Evolutionary conservation across 2,113 vertebrate species (phyloP).

Genomic region (Callipepla californica): DNA sequence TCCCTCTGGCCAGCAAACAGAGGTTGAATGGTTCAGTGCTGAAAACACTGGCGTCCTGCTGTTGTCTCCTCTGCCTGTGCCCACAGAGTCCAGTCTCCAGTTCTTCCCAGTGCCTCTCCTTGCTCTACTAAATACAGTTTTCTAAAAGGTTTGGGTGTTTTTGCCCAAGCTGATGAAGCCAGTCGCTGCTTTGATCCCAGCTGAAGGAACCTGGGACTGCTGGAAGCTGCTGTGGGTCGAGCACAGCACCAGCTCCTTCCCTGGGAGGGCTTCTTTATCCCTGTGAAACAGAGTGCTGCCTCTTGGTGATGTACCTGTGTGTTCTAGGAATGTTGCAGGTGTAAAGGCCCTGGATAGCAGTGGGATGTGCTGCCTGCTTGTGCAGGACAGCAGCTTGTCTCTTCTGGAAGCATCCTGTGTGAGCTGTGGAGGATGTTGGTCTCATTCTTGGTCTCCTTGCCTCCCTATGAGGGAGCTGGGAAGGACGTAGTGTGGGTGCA

Average conservation of each 20-base stretch:
- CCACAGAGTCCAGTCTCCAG: not conserved
- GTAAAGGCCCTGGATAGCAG: not conserved
- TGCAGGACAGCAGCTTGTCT: not conserved
- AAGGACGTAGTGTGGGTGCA: not conserved
- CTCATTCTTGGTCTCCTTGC: not conserved
- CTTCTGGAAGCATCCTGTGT: not conserved
- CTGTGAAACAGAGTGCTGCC: not conserved
- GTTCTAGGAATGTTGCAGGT: not conserved
- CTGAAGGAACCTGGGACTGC: not conserved
- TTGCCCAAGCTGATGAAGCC: not conserved
- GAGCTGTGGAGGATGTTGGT: not conserved
- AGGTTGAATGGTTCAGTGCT: not conserved
- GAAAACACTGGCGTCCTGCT: not conserved
- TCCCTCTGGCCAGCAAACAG: not conserved
- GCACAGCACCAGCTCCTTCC: not conserved
- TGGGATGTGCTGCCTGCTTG: not conserved
- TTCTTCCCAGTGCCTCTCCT: not conserved
- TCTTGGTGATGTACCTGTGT: fast-evolving
- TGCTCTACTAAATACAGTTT: not conserved
- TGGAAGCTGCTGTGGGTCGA: not conserved
- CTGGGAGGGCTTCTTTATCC: not conserved
- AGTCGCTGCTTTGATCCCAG: fast-evolving
- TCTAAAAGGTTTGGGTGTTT: not conserved
- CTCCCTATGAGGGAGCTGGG: not conserved
- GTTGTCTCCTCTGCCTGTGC: not conserved